Evolutionary conservation across 2,888 invertebrate species (phyloP).

Genomic region (Mellilla xanthometata): DNA sequence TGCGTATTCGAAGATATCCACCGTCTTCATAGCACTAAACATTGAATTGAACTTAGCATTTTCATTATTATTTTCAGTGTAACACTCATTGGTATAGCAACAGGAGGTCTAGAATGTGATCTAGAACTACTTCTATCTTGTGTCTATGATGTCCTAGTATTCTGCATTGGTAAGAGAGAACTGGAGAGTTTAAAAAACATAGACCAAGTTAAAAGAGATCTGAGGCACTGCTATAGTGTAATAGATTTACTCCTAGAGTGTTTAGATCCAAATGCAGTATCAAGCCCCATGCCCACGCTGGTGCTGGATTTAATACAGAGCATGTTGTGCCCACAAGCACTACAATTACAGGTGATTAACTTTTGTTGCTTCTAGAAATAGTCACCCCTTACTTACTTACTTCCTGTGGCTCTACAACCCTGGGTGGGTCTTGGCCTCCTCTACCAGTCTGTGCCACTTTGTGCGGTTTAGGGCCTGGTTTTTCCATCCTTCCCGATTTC

Average conservation of each 20-base stretch:
- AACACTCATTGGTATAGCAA: constrained; percentile 89
- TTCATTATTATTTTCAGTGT: constrained; percentile 76
- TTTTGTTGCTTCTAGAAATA: too few species aligned
- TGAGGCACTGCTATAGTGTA: constrained; percentile 89
- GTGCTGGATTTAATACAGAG: constrained; percentile 88
- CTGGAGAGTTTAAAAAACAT: constrained; percentile 89
- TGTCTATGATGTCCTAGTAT: constrained; percentile 90
- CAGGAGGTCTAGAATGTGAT: constrained; percentile 88
- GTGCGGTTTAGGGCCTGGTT: too few species aligned
- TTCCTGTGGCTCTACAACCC: too few species aligned
- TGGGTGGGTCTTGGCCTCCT: too few species aligned
- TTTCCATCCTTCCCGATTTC: too few species aligned
- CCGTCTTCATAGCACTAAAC: too few species aligned
- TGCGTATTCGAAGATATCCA: too few species aligned
- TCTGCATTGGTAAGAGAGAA: constrained; percentile 92
- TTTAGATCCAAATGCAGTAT: constrained; percentile 85
- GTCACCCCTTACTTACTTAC: too few species aligned
- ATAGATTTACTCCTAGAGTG: constrained; percentile 91
- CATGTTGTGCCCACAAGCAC: constrained; percentile 88
- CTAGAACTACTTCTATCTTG: constrained; percentile 88
- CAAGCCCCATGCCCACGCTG: constrained; percentile 82
- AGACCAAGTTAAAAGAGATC: constrained; percentile 92
- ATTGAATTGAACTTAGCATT: too few species aligned
- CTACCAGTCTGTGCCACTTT: too few species aligned
- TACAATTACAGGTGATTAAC: constrained; percentile 85